Percentiles rank a stretch among this genome's conserved stretches.
Evolutionary conservation across 2,888 invertebrate species (phyloP).

Genomic region (Dynastes maya): DNA sequence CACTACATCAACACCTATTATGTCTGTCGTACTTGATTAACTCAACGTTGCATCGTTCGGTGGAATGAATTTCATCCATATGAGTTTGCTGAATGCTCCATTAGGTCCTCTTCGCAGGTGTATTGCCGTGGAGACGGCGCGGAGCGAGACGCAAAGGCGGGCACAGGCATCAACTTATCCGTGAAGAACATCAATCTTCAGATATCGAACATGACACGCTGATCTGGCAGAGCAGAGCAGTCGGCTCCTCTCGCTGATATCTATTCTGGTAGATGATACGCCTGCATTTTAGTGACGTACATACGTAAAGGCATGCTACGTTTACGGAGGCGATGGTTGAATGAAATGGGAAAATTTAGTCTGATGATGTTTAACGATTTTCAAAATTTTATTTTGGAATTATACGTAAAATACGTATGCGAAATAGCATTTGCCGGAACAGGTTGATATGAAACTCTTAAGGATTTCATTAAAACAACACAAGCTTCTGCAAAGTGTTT

Average conservation of each 20-base stretch:
- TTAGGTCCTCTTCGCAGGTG: conserved; percentile 44
- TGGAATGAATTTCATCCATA: conserved; percentile 29
- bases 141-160: conserved; percentile 57
- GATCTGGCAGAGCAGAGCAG: conserved; percentile 47
- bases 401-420: too few species aligned
- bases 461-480: too few species aligned
- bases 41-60: conserved; percentile 8
- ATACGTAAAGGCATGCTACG: conserved; percentile 13
- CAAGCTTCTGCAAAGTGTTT: too few species aligned
- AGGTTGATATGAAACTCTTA: too few species aligned
- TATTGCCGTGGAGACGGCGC: conserved; percentile 54
- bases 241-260: conserved; percentile 52
- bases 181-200: conserved; percentile 66
- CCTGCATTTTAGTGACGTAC: conserved; percentile 32
- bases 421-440: too few species aligned
- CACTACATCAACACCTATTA: conserved; percentile 1
- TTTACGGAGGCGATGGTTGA: conserved; percentile 25
- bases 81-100: conserved; percentile 48
- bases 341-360: conserved; percentile 15
- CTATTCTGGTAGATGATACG: conserved; percentile 27
- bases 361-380: too few species aligned
- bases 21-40: not conserved
- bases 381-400: too few species aligned
- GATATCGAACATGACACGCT: conserved; percentile 65
- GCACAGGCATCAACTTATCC: conserved; percentile 59